Conservation (phyloP, 2,888 invertebrate species). For the Scaeva pyrastri region DNA sequence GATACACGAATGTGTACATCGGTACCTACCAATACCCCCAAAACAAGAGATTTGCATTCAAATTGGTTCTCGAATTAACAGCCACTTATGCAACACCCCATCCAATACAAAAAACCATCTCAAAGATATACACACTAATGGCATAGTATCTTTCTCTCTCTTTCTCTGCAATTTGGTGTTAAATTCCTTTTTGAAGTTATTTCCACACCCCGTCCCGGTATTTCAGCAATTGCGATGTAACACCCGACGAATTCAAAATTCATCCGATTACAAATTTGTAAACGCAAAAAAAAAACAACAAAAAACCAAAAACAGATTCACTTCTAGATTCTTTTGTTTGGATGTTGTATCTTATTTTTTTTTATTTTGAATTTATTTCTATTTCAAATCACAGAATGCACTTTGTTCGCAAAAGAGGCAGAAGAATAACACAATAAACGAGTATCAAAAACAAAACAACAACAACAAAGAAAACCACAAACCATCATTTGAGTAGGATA, state of each 20-base stretch:
- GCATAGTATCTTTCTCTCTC: neutral
- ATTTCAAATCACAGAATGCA: conserved; percentile 46
- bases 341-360: neutral
- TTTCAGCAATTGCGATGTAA: conserved; percentile 28
- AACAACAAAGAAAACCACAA: conserved; percentile 23
- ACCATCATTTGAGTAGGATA: conserved; percentile 13
- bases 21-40: no score
- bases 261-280: conserved; percentile 16
- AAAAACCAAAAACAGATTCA: conserved; percentile 26
- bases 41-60: conserved; percentile 31
- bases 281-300: neutral
- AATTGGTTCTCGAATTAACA: conserved; percentile 38
- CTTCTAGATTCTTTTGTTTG: conserved; percentile 21
- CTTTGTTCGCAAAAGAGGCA: conserved; percentile 29
- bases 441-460: conserved; percentile 8
- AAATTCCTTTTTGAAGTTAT: conserved; percentile 11
- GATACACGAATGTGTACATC: no score
- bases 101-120: conserved; percentile 11
- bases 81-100: conserved; percentile 27
- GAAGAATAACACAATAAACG: conserved; percentile 19
- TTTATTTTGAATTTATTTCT: neutral
- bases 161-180: conserved; percentile 25
- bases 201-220: conserved; percentile 4
- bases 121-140: conserved; percentile 15
- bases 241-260: neutral